phyloP scores from a whole-genome alignment of 2,113 vertebrate genomes.

The Machaerirhynchus nigripectus region DNA sequence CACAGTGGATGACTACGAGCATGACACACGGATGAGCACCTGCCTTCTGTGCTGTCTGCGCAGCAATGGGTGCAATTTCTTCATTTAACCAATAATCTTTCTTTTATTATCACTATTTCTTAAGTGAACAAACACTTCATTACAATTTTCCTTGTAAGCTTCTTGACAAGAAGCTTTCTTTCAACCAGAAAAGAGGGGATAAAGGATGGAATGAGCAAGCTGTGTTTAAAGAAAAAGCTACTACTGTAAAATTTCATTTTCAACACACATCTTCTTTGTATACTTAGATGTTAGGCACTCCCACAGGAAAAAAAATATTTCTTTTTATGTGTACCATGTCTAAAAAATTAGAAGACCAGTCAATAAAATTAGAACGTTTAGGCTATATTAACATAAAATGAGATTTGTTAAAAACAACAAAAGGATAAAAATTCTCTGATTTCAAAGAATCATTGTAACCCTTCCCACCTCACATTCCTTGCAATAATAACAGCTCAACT shows the following conservation, averaged over 20 bases:
- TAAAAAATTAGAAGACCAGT: not conserved
- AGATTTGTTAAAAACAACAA: not conserved
- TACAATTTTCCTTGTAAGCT: not conserved
- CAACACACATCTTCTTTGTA: not conserved
- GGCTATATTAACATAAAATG: not conserved
- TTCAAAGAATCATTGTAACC: not conserved
- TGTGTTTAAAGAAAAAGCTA: not conserved
- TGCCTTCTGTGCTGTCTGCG: not conserved
- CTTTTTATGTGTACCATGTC: not conserved
- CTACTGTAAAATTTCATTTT: not conserved
- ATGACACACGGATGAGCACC: fast-evolving
- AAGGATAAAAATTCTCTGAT: not conserved
- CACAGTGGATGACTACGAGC: fast-evolving
- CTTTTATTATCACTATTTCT: not conserved
- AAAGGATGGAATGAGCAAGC: not conserved
- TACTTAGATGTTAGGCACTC: not conserved
- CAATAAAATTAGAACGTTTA: not conserved
- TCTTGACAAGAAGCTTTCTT: not conserved
- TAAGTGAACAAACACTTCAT: not conserved
- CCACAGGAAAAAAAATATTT: not conserved
- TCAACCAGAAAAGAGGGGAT: not conserved
- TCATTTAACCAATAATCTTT: not conserved
- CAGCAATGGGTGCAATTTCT: not conserved
- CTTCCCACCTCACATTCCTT: not conserved
- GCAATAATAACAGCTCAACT: not conserved